Evolutionary conservation across 2,888 invertebrate genomes (phyloP).

Genomic region (Cheilosia impressa): DNA sequence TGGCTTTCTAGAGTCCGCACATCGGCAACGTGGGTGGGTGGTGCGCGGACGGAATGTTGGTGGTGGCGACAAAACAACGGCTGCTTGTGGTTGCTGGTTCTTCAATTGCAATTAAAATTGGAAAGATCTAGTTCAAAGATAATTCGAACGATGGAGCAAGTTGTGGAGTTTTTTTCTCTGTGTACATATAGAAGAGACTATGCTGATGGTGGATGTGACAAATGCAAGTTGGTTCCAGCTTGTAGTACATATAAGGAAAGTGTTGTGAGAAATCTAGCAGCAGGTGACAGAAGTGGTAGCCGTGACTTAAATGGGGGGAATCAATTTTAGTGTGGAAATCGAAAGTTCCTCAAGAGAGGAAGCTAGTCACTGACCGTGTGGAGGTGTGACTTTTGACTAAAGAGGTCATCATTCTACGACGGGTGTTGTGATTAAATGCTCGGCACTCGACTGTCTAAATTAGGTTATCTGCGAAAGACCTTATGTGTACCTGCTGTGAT

Average conservation of each 20-base stretch:
- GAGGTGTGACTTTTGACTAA: neutral
- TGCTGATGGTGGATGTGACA: slow-evolving; percentile 36
- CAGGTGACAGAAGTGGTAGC: slow-evolving; percentile 47
- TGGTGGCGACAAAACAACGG: slow-evolving; percentile 21
- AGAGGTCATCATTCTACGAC: neutral
- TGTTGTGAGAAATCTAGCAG: slow-evolving; percentile 38
- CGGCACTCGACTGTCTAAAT: too few relatives aligned
- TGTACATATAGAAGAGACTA: neutral
- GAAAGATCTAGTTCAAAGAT: slow-evolving; percentile 70
- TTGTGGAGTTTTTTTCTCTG: slow-evolving; percentile 4
- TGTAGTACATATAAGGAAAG: slow-evolving; percentile 34
- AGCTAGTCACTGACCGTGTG: neutral
- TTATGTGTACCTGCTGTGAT: too few relatives aligned
- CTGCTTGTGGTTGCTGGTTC: slow-evolving; percentile 34
- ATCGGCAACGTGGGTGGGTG: slow-evolving; percentile 59
- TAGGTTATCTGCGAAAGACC: too few relatives aligned
- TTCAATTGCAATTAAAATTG: slow-evolving; percentile 63
- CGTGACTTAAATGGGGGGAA: slow-evolving; percentile 8
- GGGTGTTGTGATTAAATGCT: too few relatives aligned
- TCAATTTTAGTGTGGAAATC: slow-evolving; percentile 33
- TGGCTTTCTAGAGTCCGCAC: slow-evolving; percentile 48
- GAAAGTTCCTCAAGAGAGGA: slow-evolving; percentile 21
- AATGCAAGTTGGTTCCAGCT: slow-evolving; percentile 64
- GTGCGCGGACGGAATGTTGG: slow-evolving; percentile 54
- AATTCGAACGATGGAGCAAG: slow-evolving; percentile 42